These are phyloP conservation scores for Brachymystax lenok DNA, from an alignment of 2,797 vertebrate genomes.

Conservation along the genomic window DNA sequence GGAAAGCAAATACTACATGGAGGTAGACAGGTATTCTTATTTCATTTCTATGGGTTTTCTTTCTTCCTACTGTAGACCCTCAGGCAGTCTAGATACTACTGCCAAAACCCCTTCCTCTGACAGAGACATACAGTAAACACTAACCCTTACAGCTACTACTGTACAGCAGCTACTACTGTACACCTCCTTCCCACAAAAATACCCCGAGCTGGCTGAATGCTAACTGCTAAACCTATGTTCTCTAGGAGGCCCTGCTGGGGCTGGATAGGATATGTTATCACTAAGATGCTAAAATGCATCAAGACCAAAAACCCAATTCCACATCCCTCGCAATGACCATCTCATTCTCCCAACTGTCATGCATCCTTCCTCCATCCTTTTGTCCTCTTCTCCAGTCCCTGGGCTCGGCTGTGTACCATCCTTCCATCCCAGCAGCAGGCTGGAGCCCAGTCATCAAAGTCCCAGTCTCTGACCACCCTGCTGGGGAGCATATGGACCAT, in stretches of 20 bases:
- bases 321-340: constrained; percentile 14
- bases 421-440: constrained; percentile 42
- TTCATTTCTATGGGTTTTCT: neutral
- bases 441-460: constrained; percentile 59
- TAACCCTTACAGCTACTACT: constrained; percentile 25
- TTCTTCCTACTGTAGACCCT: constrained; percentile 3
- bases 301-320: neutral
- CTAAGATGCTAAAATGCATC: constrained; percentile 28
- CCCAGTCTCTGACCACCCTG: constrained; percentile 57
- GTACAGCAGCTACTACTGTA: no score
- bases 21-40: neutral
- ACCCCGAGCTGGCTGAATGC: constrained; percentile 34
- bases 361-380: constrained; percentile 22
- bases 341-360: constrained; percentile 6
- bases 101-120: constrained; percentile 30
- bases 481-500: constrained; percentile 66
- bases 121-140: constrained; percentile 36
- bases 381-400: constrained; percentile 16
- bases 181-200: neutral
- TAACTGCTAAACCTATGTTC: constrained; percentile 29
- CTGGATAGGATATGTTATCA: constrained; percentile 1
- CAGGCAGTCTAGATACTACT: constrained; percentile 31
- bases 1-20: neutral
- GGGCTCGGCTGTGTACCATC: constrained; percentile 30
- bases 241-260: constrained; percentile 35